Base-by-base conservation (phyloP, 2,113 vertebrate species). In the Salvator merianae region DNA sequence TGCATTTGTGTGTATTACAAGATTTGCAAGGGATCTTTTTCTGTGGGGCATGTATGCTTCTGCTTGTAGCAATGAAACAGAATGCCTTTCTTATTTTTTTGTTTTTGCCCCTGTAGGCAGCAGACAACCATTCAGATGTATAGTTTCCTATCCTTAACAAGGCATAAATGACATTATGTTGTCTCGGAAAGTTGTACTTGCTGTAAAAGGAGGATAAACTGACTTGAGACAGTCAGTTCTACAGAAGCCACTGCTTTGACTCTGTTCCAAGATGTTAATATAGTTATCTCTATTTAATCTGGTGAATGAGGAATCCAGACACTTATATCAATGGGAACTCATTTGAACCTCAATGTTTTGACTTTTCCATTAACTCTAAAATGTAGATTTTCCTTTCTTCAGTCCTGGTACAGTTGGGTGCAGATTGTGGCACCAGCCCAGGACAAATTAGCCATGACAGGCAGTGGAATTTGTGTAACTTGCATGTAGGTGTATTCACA, bases 41-140 rank as follows among this genome's bases (percentile, higher is more conserved):
- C 83, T 6, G 89, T 89, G 26, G 22, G 90, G 85, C 89, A 43
- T 80, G 34, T 28, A 82, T 88, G 73, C 62, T 77, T 91, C 12
- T 82, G 86, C 86, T 71, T 84, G 88, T 79, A 70, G 86, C 43
- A 69, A 5, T 90, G 86, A 86, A 71, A 81, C 18, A 30, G 18
- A 59, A 20, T 20, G 47, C 22, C 59, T 59, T 18, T 16, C 55
- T 59, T 59, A 59, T 59, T 59, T 5, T 87, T 90, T 47, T 43
- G 88, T 43, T 38, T n/a, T 78, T n/a, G 9, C 81, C 79, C 74
- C 77, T 91, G 75, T 77, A 84, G 83, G 69, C 84, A 90, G 71
- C 75, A 80, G 68, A 83, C 53, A 55, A 20, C 55, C 55, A 59
- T 20, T 59, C 55, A 59, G 55, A 59, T 59, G 16, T 59, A 59